Base-by-base conservation (phyloP, 1,140 invertebrate genomes). In the Drosophila hydei region DNA sequence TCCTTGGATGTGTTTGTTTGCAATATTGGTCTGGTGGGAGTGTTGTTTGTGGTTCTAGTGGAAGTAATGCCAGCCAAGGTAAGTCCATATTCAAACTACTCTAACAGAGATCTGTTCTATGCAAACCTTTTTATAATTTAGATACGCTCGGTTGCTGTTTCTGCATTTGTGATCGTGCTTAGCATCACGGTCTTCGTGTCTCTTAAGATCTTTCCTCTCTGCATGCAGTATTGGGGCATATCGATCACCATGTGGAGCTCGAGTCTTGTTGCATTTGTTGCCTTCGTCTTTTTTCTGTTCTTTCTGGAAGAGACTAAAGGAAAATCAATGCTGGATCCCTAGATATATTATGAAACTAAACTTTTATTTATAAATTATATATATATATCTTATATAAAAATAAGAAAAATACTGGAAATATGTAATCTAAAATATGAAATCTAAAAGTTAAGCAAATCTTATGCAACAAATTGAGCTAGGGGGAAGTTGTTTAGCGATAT, bases 51-150 rank as follows among this genome's bases (percentile, higher is more conserved):
- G 38, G 55, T 91, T 0, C 2, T 90, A 1, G 85, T 88, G 12
- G 91, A 91, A 47, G 25, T 76, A 7, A 69, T 91, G 36, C 90
- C 91, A 1, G 18, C 70, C 8, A 81, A 89, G 64, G 83, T 88
- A 6, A n/a, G n/a, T n/a, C n/a, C n/a, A n/a, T n/a, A n/a, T n/a
- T n/a, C n/a, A n/a, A n/a, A n/a, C n/a, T n/a, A n/a, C n/a, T n/a
- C n/a, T n/a, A n/a, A n/a, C n/a, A n/a, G n/a, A n/a, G n/a, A n/a
- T n/a, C n/a, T n/a, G n/a, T n/a, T n/a, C n/a, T n/a, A 4, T 5
- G 6, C 11, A 2, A 33, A 4, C 7, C n/a, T n/a, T 25, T 23
- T 11, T 21, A 6, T 43, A 45, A 3, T 81, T 12, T 23, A 87
- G 90, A 91, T 91, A n/a, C 90, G 90, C 2, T 79, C 89, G 0